Evolutionary conservation across 1,140 invertebrate species (phyloP), one percentile per base, ranked within the genome.

Genomic region (Zaprionus inermis): DNA sequence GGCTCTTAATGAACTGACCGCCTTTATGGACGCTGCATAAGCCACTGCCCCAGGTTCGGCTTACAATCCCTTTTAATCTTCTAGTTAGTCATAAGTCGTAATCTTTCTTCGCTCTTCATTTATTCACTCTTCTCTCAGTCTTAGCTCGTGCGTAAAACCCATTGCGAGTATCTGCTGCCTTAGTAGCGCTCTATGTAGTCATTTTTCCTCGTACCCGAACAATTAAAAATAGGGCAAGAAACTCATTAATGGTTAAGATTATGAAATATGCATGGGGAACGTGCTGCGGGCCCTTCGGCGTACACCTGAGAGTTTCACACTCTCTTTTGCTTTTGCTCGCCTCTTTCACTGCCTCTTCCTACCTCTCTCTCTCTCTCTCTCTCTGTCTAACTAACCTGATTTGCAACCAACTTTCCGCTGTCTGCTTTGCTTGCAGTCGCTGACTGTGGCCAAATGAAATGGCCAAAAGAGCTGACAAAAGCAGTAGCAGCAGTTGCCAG

Each of bases 211-310:
- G 80, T 78, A 80, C 70, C 57, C 68, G 74, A 65, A 72, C 65
- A 69, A 88, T 72, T 88, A 77, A 80, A 80, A 78, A 73, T 81
- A 55, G 84, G 82, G 72, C 85, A 89, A 89, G 72, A 84, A 89
- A 89, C 84, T 79, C 84, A 84, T 89, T 89, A 88, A 72, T 49
- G 60, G 20, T 75, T 75, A 84, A 28, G 1, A 81, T 88, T 84
- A 81, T 78, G 80, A 84, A 89, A 90, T 81, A 69, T 72, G 66
- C 66, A 66, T 70, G 73, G 60, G 28, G 41, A 57, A 60, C 58
- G 56, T 76, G 67, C 56, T 71, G 16, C 9, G 10, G 46, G 49
- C 67, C 34, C 68, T 41, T 52, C n/a, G 11, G 12, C 34, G 24
- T 5, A 28, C 24, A 28, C 24, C 24, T 28, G 32, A 58, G 30